phyloP scores from a whole-genome alignment of 2,797 vertebrate species.

The Catostomus latipinnis region DNA sequence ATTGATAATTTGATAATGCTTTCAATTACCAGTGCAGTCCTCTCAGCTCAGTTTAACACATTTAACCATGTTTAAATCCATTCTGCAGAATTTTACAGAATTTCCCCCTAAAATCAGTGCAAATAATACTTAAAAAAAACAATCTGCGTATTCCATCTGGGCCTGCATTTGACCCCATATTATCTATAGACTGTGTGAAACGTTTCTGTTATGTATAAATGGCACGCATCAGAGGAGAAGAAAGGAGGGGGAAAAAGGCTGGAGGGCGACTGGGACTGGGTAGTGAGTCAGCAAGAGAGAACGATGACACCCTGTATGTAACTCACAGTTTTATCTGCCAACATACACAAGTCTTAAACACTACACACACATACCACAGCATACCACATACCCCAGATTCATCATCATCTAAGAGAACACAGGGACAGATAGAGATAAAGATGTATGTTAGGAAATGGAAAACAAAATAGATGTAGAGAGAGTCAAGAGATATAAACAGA shows the following conservation, averaged over 20 bases:
- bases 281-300: slow-evolving; percentile 60
- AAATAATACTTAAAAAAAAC: background rate
- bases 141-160: slow-evolving; percentile 13
- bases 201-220: slow-evolving; percentile 40
- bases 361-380: slow-evolving; percentile 17
- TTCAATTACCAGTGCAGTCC: too few relatives aligned
- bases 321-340: slow-evolving; percentile 39
- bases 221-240: slow-evolving; percentile 36
- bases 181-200: slow-evolving; percentile 45
- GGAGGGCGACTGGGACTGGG: slow-evolving; percentile 36
- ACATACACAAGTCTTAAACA: slow-evolving; percentile 46
- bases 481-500: slow-evolving; percentile 28
- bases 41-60: too few relatives aligned
- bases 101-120: background rate
- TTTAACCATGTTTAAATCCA: background rate
- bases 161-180: slow-evolving; percentile 1
- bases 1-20: too few relatives aligned
- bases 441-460: background rate
- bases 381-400: slow-evolving; percentile 15
- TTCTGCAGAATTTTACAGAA: background rate
- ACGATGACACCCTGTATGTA: slow-evolving; percentile 53
- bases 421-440: slow-evolving; percentile 6
- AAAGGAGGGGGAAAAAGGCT: slow-evolving; percentile 41
- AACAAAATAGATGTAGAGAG: background rate
- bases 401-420: slow-evolving; percentile 24